Base-by-base conservation (phyloP, 2,797 vertebrate genomes). In the Aldrovandia affinis region DNA sequence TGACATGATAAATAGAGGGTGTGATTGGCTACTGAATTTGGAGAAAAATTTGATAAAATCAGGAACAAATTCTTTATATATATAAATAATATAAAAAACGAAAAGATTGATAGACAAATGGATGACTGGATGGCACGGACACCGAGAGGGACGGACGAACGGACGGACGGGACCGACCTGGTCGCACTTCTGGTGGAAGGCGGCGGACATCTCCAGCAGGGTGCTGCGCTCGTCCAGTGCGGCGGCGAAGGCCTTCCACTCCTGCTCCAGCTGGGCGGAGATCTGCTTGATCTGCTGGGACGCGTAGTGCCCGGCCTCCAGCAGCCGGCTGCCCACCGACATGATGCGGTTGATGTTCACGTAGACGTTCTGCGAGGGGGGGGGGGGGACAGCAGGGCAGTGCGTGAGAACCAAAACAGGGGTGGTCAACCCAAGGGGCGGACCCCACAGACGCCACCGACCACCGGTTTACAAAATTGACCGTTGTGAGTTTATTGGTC, bases 271-370 rank as follows among this genome's bases (percentile, higher is more conserved):
- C 94, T 99, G 98, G 86, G 94, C 92, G 0, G 98, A 97, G 81
- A 99, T 99, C 96, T 99, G 98, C 88, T 99, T 98, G 88, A 99
- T 99, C 92, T 99, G 98, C 94, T 98, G 97, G 0, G 98, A 98
- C 78, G 98, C 98, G 0, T 99, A 99, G 92, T 99, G 98, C 75
- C 97, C 98, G 0, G 98, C 98, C 93, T 99, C 98, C 3, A 99
- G 95, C 91, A 99, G 92, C 81, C 98, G 97, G 89, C 95, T 98
- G n/a, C 97, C 98, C 87, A 99, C 98, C 0, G 98, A 99, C 97
- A 99, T 98, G 90, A 99, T 99, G 90, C 98, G 97, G 92, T 97
- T 99, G 87, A 99, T 99, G 91, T 99, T 99, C 78, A 99, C 98
- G 2, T 98, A 99, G 86, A 99, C 98, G 20, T 99, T 99, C 98